Evolutionary conservation across 2,797 vertebrate genomes (phyloP), one percentile per base, ranked within the genome.

Genomic region (Neosilurus hyrtlii): DNA sequence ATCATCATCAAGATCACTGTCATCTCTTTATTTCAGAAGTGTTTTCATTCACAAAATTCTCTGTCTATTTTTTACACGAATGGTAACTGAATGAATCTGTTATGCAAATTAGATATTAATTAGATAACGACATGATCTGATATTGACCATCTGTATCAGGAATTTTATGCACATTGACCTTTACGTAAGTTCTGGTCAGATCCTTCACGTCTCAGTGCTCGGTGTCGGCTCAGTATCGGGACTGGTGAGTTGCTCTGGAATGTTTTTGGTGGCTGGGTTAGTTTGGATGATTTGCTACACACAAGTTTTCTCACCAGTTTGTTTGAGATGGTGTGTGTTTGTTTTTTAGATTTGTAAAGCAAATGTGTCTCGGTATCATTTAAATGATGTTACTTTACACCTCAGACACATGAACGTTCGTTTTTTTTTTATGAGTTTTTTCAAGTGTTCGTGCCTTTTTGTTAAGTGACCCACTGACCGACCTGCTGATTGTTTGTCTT

Each of bases 401-500:
- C 22, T 61, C 30, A 8, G 61, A 56, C 77, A 80, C 52, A 16
- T 11, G 6, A 30, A n/a, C 1, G 20, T 51, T 30, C 10, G 20
- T 43, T 20, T 9, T 5, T 57, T 57, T 68, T 68, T 22, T 0
- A 20, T 43, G 43, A 3, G 61, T 67, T 59, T 14, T 75, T 14
- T 75, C 5, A 63, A 83, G 74, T 79, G 43, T 82, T 78, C 30
- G 74, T 72, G 67, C 66, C 61, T 79, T 66, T 65, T 78, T 35
- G 14, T 61, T 61, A 73, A 15, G 4, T 8, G 8, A 22, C 37
- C 7, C 66, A 71, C 72, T 15, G 72, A 62, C 61, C n/a, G 56
- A 59, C 43, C 43, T 76, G 76, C 56, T 72, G 73, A 82, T 63
- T 80, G 52, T 85, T 72, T 63, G 51, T 54, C 61, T 72, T 86